phyloP scores from a whole-genome alignment of 2,797 vertebrate genomes.

The Novumbra hubbsi region DNA sequence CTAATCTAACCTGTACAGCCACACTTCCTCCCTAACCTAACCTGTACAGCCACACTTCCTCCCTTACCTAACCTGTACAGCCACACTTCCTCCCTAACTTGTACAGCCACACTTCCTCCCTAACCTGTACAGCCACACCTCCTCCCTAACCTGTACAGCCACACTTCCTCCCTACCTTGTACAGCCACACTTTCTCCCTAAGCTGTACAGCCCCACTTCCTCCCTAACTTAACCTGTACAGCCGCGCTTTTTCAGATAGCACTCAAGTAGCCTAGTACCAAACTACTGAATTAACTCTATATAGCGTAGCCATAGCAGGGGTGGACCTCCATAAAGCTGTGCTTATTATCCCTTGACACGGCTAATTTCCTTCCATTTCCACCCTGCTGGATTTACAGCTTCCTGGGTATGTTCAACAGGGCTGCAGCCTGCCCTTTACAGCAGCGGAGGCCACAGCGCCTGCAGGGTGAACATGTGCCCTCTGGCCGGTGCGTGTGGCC shows the following conservation, averaged over 20 bases:
- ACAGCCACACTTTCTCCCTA: background rate
- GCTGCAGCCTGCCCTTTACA: conserved; percentile 9
- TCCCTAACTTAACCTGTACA: background rate
- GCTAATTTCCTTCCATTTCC: conserved; percentile 54
- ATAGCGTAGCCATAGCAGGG: background rate
- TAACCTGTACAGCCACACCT: background rate
- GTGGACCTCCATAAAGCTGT: conserved; percentile 34
- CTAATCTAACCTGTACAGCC: background rate
- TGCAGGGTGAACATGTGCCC: background rate
- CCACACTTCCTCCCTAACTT: background rate
- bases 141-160: background rate
- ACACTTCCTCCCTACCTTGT: background rate
- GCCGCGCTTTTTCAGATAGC: background rate
- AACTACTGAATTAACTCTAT: background rate
- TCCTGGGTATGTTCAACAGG: conserved; percentile 28
- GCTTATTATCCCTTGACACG: conserved; percentile 39
- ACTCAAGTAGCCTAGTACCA: background rate
- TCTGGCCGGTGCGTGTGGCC: conserved; percentile 35
- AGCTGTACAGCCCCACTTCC: background rate
- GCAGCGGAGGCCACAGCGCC: background rate
- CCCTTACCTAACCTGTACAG: background rate
- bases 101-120: too few species aligned
- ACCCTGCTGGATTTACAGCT: conserved; percentile 53
- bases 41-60: background rate
- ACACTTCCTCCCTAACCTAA: background rate